These are phyloP conservation scores for Chrysocyon brachyurus DNA, from an alignment of 2,797 vertebrate genomes.

Conservation along the genomic window DNA sequence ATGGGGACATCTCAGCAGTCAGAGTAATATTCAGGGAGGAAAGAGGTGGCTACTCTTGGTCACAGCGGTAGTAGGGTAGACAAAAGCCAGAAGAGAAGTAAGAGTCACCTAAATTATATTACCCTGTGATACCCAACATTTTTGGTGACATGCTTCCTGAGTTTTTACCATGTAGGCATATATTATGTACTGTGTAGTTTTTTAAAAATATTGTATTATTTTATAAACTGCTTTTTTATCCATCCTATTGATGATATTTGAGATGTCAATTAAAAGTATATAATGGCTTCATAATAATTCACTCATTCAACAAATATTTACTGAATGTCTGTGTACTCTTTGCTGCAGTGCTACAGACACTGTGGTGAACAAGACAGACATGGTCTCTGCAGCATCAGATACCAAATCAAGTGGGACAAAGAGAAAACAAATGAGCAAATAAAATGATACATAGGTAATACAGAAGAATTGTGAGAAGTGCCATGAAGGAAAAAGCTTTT, in stretches of 20 bases:
- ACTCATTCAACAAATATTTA: not conserved
- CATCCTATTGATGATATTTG: not conserved
- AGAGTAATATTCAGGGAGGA: not conserved
- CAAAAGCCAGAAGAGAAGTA: not conserved
- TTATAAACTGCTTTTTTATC: slow-evolving; percentile 20
- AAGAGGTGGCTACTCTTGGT: not conserved
- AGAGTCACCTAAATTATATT: not conserved
- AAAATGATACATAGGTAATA: not conserved
- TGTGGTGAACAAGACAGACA: not conserved
- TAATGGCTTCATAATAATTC: not conserved
- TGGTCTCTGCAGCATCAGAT: not conserved
- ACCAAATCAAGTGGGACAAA: not conserved
- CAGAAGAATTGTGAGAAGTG: not conserved
- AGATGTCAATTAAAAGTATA: not conserved
- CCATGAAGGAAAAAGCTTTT: not conserved
- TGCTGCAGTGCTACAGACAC: not conserved
- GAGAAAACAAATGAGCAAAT: not conserved
- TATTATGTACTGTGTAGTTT: not conserved
- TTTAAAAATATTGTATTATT: not conserved
- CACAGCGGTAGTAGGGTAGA: not conserved
- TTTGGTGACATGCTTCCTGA: slow-evolving; percentile 16
- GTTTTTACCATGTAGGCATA: not conserved
- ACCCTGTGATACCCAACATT: not conserved
- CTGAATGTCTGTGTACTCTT: not conserved
- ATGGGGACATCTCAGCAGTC: not conserved